Base-by-base conservation (phyloP, 2,888 invertebrate genomes). In the Microplitis deprimator region DNA sequence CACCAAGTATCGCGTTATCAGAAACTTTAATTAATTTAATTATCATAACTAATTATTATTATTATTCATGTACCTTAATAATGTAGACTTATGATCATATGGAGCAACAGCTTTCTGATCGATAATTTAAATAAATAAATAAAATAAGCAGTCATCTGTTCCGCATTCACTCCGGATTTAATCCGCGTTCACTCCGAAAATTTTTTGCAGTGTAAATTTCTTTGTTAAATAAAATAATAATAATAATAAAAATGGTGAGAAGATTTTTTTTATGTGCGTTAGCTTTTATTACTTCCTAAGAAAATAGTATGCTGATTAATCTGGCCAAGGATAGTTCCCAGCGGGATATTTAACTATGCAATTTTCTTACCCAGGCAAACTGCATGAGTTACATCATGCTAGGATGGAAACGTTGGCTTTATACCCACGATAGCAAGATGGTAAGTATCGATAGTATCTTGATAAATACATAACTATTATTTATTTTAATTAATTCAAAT, bases 331-430 rank as follows among this genome's bases (percentile, higher is more conserved):
- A 65, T 50, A 3, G 17, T 41, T 40, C 41, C 38, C n/a, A 20
- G 29, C 65, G 20, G 20, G 38, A 29, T 62, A 68, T 71, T 77
- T 68, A 68, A 62, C 67, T 62, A 76, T 67, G 68, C 40, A 41
- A 77, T 74, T 67, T 78, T 78, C 13, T 83, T 81, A 50, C 50
- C 8, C 81, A 89, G 89, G 89, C 89, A 0, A 89, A 85, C 76
- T 75, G 67, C 6, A 85, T 87, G 78, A 81, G 83, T 0, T 77
- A 79, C 13, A 82, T 87, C 39, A 70, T 89, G 41, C 72, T 88
- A 38, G 83, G 85, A 7, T 87, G 87, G 84, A 83, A 85, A 73
- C 76, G 79, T 8, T 80, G 79, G 78, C 38, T 80, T 7, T 75
- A 73, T 7, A 78, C 68, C 13, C 79, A 77, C 5, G 71, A 77